A percentile compares a stretch with the other conserved stretches of the same genome.
Evolutionary conservation across 2,797 vertebrate species (phyloP).

Genomic region (Gastrophryne carolinensis): DNA sequence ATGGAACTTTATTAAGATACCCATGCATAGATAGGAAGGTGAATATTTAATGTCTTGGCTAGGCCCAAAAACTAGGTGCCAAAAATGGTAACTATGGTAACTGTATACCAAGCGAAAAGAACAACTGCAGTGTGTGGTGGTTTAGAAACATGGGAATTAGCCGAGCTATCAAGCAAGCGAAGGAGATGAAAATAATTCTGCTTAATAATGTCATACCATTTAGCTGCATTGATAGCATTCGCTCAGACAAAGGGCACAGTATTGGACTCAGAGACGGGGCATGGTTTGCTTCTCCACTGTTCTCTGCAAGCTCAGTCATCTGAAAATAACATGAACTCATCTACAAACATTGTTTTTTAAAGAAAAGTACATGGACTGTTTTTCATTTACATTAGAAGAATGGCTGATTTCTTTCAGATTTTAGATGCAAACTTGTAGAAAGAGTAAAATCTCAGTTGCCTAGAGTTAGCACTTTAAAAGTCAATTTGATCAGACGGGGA

Average conservation of each 20-base stretch:
- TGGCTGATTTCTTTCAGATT: too few relatives aligned
- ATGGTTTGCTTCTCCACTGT: not conserved
- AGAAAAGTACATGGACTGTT: not conserved
- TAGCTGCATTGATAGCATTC: constrained; percentile 1
- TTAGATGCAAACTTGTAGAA: too few relatives aligned
- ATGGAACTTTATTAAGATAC: constrained; percentile 12
- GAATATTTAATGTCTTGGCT: constrained; percentile 34
- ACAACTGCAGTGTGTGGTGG: constrained; percentile 27
- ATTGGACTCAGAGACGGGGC: not conserved
- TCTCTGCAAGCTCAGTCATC: not conserved
- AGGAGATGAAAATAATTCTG: constrained; percentile 20
- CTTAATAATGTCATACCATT: constrained; percentile 20
- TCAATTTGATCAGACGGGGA: too few relatives aligned
- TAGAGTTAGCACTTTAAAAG: too few relatives aligned
- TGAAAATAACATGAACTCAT: not conserved
- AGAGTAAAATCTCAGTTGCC: too few relatives aligned
- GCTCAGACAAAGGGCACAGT: not conserved
- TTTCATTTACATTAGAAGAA: too few relatives aligned
- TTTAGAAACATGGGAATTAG: constrained; percentile 12
- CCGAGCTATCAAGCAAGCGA: not conserved
- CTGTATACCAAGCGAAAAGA: constrained; percentile 27
- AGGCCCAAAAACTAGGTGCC: constrained; percentile 25
- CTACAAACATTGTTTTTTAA: not conserved
- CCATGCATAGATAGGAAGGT: constrained; percentile 32
- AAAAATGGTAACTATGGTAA: constrained; percentile 40